phyloP scores from a whole-genome alignment of 2,888 invertebrate genomes.

The Pinctada fucata region DNA sequence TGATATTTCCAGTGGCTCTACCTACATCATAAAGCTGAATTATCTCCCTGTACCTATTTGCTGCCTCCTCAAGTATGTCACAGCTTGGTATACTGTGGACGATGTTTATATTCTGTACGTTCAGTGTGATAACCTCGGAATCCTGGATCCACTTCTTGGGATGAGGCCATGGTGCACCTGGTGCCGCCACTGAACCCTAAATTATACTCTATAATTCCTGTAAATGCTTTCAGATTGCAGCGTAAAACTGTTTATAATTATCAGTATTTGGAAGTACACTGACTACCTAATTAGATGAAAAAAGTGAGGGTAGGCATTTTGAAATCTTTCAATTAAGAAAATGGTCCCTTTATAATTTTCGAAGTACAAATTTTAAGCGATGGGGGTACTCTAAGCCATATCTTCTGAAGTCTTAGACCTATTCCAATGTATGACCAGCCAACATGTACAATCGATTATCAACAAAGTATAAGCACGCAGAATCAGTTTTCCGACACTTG shows the following conservation, averaged over 20 bases:
- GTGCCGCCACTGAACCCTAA: slow-evolving; percentile 64
- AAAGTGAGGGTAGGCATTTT: neutral
- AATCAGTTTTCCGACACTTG: too few species aligned
- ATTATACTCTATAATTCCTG: too few species aligned
- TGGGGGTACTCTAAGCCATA: too few species aligned
- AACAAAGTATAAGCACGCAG: too few species aligned
- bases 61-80: slow-evolving; percentile 68
- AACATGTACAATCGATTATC: too few species aligned
- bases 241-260: too few species aligned
- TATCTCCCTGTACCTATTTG: slow-evolving; percentile 58
- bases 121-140: slow-evolving; percentile 44
- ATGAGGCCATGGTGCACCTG: slow-evolving; percentile 72
- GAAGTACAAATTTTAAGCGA: too few species aligned
- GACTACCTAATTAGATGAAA: neutral
- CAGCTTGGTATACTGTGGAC: slow-evolving; percentile 53
- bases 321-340: too few species aligned
- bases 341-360: too few species aligned
- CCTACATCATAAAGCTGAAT: slow-evolving; percentile 33
- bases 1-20: neutral
- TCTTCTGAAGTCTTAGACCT: too few species aligned
- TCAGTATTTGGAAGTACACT: too few species aligned
- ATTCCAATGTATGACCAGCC: too few species aligned
- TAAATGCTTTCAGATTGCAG: neutral
- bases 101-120: slow-evolving; percentile 56
- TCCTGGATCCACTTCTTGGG: slow-evolving; percentile 58